Evolutionary conservation across 2,888 invertebrate genomes (phyloP).

Genomic region (Volucella inanis): DNA sequence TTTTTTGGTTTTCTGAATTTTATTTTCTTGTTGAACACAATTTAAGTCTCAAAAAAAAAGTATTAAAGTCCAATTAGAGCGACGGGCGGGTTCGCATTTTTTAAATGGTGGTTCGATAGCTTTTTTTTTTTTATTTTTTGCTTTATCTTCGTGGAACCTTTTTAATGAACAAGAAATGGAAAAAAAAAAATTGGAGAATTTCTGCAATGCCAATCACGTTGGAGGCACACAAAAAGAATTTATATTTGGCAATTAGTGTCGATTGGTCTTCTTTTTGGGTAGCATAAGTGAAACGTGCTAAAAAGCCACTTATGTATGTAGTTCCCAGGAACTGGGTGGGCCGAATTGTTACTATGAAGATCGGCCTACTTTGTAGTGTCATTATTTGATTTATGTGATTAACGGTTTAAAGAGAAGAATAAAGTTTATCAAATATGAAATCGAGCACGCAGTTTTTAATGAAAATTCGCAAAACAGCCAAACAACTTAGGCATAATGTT

Average conservation of each 20-base stretch:
- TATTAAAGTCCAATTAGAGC: slow-evolving; percentile 50
- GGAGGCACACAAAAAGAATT: slow-evolving; percentile 62
- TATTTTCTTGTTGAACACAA: slow-evolving; percentile 29
- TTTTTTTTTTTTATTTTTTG: slow-evolving; percentile 11
- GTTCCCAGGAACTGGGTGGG: slow-evolving; percentile 41
- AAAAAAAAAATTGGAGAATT: slow-evolving; percentile 26
- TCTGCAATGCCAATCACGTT: slow-evolving; percentile 65
- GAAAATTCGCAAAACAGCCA: too few species aligned
- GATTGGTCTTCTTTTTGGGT: slow-evolving; percentile 47
- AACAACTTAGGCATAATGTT: too few species aligned
- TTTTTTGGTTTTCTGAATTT: slow-evolving; percentile 26
- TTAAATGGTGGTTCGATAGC: neutral
- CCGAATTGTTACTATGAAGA: neutral
- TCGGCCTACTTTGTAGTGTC: slow-evolving; percentile 30
- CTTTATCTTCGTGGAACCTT: slow-evolving; percentile 6
- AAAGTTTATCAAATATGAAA: too few species aligned
- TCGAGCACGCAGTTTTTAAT: too few species aligned
- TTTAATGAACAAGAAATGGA: slow-evolving; percentile 11
- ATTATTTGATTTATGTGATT: slow-evolving; percentile 16
- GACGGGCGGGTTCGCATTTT: slow-evolving; percentile 6
- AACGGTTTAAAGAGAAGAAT: neutral
- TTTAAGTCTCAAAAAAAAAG: slow-evolving; percentile 28
- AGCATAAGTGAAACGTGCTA: slow-evolving; percentile 12
- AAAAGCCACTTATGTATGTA: neutral
- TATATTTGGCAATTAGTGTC: slow-evolving; percentile 54